These are phyloP conservation scores for Bombycilla garrulus DNA, from an alignment of 2,113 vertebrate species.

Conservation along the genomic window DNA sequence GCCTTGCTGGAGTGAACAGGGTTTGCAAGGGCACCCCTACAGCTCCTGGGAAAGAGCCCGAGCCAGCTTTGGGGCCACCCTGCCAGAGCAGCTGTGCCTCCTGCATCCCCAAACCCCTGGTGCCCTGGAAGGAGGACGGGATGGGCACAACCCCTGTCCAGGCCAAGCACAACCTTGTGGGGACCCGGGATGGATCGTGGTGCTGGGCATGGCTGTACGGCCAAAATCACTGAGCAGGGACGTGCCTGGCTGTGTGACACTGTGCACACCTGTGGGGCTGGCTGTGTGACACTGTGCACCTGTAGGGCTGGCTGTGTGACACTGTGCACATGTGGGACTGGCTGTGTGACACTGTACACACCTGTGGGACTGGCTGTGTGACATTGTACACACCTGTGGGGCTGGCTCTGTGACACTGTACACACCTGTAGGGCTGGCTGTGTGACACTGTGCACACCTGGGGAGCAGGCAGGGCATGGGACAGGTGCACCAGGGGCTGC, in stretches of 20 bases:
- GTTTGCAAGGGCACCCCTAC: background rate
- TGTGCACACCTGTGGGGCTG: background rate
- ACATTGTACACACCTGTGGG: background rate
- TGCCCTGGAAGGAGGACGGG: background rate
- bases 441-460: background rate
- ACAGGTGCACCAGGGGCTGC: background rate
- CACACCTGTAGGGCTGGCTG: background rate
- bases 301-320: background rate
- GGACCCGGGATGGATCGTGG: rapidly evolving
- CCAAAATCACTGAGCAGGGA: background rate
- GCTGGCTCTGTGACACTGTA: background rate
- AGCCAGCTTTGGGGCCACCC: background rate
- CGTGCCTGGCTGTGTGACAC: background rate
- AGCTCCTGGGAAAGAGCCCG: background rate
- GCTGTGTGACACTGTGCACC: background rate
- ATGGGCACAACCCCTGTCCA: rapidly evolving
- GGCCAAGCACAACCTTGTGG: background rate
- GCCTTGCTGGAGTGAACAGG: background rate
- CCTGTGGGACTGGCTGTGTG: background rate
- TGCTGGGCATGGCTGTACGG: too few species aligned
- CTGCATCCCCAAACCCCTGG: background rate
- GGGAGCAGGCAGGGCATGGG: background rate
- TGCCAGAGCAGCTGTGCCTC: background rate
- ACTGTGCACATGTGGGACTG: background rate
- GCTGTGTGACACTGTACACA: background rate